A percentile compares a stretch with the other conserved stretches of the same genome.
phyloP scores from a whole-genome alignment of 2,113 vertebrate genomes.

The Xiphophorus couchianus region DNA sequence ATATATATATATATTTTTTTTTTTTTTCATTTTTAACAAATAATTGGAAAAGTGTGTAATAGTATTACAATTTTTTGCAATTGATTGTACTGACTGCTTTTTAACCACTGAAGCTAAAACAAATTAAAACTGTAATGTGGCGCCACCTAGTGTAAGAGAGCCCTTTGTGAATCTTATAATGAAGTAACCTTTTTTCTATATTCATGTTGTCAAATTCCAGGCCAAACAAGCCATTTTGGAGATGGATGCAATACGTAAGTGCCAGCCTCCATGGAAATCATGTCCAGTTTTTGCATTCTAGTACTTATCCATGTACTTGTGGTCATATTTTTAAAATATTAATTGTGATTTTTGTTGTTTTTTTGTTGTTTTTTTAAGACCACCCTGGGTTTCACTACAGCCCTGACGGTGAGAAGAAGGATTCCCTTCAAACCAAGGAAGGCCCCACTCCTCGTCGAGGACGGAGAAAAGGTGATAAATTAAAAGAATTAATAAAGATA shows the following conservation, averaged over 20 bases:
- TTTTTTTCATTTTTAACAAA: background rate
- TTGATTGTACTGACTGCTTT: background rate
- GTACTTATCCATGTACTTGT: background rate
- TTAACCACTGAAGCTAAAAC: background rate
- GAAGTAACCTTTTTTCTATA: background rate
- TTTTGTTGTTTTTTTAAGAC: constrained; percentile 64
- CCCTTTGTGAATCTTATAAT: too few species aligned
- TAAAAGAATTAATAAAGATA: background rate
- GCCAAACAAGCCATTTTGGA: constrained; percentile 98
- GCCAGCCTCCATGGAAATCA: background rate
- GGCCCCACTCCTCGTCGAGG: constrained; percentile 83
- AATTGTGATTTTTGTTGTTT: background rate
- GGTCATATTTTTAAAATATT: background rate
- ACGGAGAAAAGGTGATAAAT: constrained; percentile 88
- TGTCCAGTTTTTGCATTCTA: background rate
- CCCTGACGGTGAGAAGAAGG: constrained; percentile 84
- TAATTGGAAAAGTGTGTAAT: background rate
- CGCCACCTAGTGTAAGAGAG: constrained; percentile 75
- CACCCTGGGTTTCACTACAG: constrained; percentile 92
- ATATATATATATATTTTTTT: too few species aligned
- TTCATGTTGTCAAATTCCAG: constrained; percentile 75
- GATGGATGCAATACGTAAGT: constrained; percentile 98
- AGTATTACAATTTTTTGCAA: background rate
- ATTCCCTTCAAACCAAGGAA: constrained; percentile 80
- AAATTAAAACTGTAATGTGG: constrained; percentile 12